Base-by-base conservation (phyloP, 2,797 vertebrate species). In the Dryobates pubescens region DNA sequence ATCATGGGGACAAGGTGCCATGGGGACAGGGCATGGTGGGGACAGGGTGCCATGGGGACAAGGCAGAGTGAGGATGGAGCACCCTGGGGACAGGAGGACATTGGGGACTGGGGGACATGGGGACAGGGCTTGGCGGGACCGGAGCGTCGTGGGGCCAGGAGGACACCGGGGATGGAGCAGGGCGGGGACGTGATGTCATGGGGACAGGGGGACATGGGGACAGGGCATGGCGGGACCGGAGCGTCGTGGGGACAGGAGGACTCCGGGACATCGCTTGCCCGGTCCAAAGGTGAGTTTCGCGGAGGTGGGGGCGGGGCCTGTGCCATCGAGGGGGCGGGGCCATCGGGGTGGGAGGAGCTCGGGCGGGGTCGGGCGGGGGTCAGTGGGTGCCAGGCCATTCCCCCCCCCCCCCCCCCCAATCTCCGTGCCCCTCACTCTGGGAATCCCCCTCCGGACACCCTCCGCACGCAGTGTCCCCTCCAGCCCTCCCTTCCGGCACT, bases 291-390 rank as follows among this genome's bases (percentile, higher is more conserved):
- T 43, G 15, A 43, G 41, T 16, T 43, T 43, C 41, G 41, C 41
- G 41, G 41, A 43, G 41, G 41, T 43, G 41, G 41, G 23, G 49
- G 41, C 14, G 78, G 38, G 59, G 59, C 18, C 69, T 79, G 20
- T 13, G 29, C 9, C 0, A 0, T 0, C 17, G 13, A 36, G 36
- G 4, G 70, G 89, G 89, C 6, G 83, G 8, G 41, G 59, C 17
- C 58, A 56, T 0, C 3, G 3, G 3, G 1, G 17, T 20, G 75
- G 88, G 84, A 6, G 43, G 29, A 30, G 30, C 47, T 14, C 8
- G 9, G 5, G 15, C 8, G 22, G 30, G 6, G 32, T 20, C 56
- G 53, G 19, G 19, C 14, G 6, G 59, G 34, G 34, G 26, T 2
- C 38, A 3, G 63, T 36, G 47, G 47, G 41, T 51, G 23, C 27